Evolutionary conservation across 2,113 vertebrate species (phyloP).

Genomic region (Zingel zingel): DNA sequence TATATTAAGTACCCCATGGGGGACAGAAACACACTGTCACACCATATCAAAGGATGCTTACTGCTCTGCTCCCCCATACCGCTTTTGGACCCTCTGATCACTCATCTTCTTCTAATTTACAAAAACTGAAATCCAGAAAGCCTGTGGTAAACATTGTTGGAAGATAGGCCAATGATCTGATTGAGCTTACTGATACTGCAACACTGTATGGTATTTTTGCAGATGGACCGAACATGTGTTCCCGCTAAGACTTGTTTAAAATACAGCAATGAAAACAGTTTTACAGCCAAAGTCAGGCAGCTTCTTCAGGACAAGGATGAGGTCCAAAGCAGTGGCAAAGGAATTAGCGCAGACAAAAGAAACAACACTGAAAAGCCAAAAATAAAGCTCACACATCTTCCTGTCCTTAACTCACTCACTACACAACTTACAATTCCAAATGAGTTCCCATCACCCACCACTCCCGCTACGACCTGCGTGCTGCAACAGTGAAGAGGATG

Average conservation of each 20-base stretch:
- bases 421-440: constrained; percentile 11
- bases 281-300: background rate
- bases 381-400: background rate
- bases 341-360: background rate
- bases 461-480: background rate
- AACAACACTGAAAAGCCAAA: background rate
- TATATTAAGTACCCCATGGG: constrained; percentile 36
- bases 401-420: constrained; percentile 3
- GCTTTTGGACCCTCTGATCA: constrained; percentile 25
- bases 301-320: background rate
- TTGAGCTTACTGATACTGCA: background rate
- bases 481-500: background rate
- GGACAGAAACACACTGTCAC: constrained; percentile 30
- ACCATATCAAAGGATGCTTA: constrained; percentile 41
- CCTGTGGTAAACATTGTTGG: constrained; percentile 13
- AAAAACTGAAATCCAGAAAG: constrained; percentile 26
- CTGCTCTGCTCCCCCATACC: background rate
- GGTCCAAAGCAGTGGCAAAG: background rate
- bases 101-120: constrained; percentile 24
- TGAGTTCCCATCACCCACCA: constrained; percentile 9
- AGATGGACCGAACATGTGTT: constrained; percentile 20
- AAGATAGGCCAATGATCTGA: constrained; percentile 6
- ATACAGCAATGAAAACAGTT: constrained; percentile 5
- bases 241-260: background rate
- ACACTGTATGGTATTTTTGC: background rate